phyloP scores from a whole-genome alignment of 2,888 invertebrate genomes.

The Drosophila fulvimacula region DNA sequence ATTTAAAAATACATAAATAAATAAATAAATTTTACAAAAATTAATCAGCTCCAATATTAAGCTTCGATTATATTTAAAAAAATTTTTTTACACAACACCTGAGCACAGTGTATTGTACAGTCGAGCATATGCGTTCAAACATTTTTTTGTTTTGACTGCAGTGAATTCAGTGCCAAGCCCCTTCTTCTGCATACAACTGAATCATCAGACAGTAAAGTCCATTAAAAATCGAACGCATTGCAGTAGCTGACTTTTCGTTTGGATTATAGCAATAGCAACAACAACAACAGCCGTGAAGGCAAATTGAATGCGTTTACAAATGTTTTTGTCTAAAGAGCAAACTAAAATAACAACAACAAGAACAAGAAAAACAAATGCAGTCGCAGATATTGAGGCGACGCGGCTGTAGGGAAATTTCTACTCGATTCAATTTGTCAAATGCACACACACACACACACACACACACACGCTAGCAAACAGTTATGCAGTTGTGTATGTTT shows the following conservation, averaged over 20 bases:
- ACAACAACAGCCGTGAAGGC: neutral
- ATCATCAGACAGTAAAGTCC: conserved; percentile 40
- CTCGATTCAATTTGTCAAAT: conserved; percentile 56
- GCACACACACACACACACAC: conserved; percentile 10
- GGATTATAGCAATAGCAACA: conserved; percentile 16
- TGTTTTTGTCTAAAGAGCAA: conserved; percentile 21
- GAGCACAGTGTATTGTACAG: neutral
- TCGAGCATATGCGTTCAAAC: neutral
- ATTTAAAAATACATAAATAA: neutral
- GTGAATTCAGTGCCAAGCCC: conserved; percentile 36
- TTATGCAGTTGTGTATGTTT: conserved; percentile 8
- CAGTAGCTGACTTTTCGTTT: conserved; percentile 17
- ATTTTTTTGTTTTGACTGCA: neutral
- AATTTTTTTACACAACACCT: neutral
- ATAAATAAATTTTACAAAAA: neutral
- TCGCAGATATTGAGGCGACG: conserved; percentile 16
- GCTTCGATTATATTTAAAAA: neutral
- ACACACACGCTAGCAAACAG: conserved; percentile 3
- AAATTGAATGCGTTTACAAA: conserved; percentile 30
- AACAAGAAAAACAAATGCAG: conserved; percentile 14
- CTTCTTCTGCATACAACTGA: conserved; percentile 24
- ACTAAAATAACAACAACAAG: conserved; percentile 3
- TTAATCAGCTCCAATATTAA: neutral
- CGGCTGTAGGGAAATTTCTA: conserved; percentile 38
- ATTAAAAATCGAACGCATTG: conserved; percentile 50